These are phyloP conservation scores for Alosa alosa DNA, from an alignment of 2,113 vertebrate species.

Conservation along the genomic window DNA sequence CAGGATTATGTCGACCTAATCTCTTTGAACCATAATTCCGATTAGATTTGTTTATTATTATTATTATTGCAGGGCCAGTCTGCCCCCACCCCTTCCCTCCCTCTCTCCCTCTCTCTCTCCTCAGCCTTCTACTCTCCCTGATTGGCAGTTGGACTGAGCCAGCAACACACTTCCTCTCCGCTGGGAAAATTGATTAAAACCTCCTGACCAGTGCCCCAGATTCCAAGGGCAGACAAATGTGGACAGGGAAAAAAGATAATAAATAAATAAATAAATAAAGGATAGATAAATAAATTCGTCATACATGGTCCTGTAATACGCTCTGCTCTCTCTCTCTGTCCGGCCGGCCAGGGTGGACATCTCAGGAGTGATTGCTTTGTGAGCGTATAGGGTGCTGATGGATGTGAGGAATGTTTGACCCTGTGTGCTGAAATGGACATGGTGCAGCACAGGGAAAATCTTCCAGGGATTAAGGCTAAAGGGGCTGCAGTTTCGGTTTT, in stretches of 20 bases:
- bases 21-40: slow-evolving; percentile 76
- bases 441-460: not conserved
- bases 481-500: slow-evolving; percentile 24
- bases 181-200: slow-evolving; percentile 76
- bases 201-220: slow-evolving; percentile 70
- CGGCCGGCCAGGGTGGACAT: not conserved
- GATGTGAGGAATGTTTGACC: not conserved
- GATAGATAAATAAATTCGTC: slow-evolving; percentile 20
- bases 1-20: slow-evolving; percentile 75
- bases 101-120: not conserved
- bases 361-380: slow-evolving; percentile 33
- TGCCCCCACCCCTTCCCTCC: slow-evolving; percentile 32
- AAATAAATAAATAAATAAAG: slow-evolving; percentile 41
- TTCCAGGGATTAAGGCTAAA: slow-evolving; percentile 28
- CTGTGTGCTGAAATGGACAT: not conserved
- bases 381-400: not conserved
- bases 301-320: slow-evolving; percentile 1
- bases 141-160: slow-evolving; percentile 51
- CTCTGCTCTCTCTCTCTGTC: not conserved
- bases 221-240: slow-evolving; percentile 50
- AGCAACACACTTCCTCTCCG: slow-evolving; percentile 50
- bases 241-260: slow-evolving; percentile 37
- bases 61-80: slow-evolving; percentile 72
- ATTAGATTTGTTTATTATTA: slow-evolving; percentile 74
- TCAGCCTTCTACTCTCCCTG: slow-evolving; percentile 28